Conservation (phyloP, 2,113 vertebrate genomes). For the Bostrychus sinensis region DNA sequence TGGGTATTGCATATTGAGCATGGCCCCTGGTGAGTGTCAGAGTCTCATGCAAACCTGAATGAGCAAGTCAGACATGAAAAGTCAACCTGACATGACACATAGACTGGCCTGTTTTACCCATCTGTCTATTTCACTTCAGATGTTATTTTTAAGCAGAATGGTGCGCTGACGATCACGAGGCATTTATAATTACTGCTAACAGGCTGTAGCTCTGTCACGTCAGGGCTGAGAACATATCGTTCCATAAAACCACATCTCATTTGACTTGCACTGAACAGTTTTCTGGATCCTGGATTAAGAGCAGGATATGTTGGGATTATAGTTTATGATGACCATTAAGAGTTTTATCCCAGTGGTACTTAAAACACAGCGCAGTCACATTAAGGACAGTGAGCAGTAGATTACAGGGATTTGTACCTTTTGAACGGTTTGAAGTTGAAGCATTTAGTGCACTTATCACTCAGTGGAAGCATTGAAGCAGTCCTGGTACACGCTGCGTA, state of each 20-base stretch:
- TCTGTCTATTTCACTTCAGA: slow-evolving; percentile 42
- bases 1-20: not conserved
- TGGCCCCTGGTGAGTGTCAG: not conserved
- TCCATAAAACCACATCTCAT: slow-evolving; percentile 60
- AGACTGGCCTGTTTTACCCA: slow-evolving; percentile 37
- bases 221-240: slow-evolving; percentile 29
- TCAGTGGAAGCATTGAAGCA: slow-evolving; percentile 46
- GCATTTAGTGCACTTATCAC: slow-evolving; percentile 70
- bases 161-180: slow-evolving; percentile 38
- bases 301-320: slow-evolving; percentile 69
- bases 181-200: slow-evolving; percentile 49
- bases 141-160: slow-evolving; percentile 27
- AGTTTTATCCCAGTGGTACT: slow-evolving; percentile 69
- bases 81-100: slow-evolving; percentile 26
- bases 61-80: slow-evolving; percentile 20
- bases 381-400: slow-evolving; percentile 69
- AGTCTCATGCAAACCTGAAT: slow-evolving; percentile 6
- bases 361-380: slow-evolving; percentile 71
- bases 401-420: slow-evolving; percentile 74
- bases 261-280: slow-evolving; percentile 55
- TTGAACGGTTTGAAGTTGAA: slow-evolving; percentile 67
- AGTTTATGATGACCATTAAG: slow-evolving; percentile 79
- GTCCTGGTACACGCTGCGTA: slow-evolving; percentile 23
- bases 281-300: slow-evolving; percentile 71
- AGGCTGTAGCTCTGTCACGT: slow-evolving; percentile 18